Evolutionary conservation across 2,888 invertebrate genomes (phyloP), one percentile per base, ranked within the genome.

Genomic region (Mechanitis mazaeus): DNA sequence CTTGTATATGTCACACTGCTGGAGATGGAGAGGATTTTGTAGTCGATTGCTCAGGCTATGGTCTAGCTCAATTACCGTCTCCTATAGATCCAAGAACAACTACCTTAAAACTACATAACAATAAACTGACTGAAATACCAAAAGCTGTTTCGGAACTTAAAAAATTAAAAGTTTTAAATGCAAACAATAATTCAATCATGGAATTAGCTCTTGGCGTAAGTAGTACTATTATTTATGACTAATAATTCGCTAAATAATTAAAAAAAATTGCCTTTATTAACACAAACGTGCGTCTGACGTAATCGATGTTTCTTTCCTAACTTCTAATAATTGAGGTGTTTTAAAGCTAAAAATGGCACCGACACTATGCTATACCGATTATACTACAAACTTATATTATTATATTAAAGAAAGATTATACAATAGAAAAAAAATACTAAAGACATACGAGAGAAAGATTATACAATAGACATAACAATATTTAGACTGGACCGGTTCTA

Each of bases 11-110:
- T 67, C 81, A 77, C 66, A 72, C 77, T 64, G 87, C 88, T 72
- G 83, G 81, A n/a, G 75, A 74, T 55, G 68, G 78, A 33, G 72
- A 75, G 35, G 72, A 79, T 56, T 85, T 80, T 53, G 75, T 83
- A 2, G 84, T 88, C 4, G 85, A 91, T 75, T 93, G 92, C 75
- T 84, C 90, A 9, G 84, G 88, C 69, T 83, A 81, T 61, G 83
- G 79, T 45, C 76, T 92, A 60, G 85, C 84, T 28, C 84, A 90
- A 71, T 80, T 92, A 58, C 92, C 92, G 38, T 70, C 79, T 12
- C 73, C 80, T 28, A 75, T 90, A 56, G 84, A 85, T 67, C 64
- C 77, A 6, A 82, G 76, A 67, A 85, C 85, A 9, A 86, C 85
- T 2, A 77, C 73, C 54, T 72, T 90, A 33, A 83, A 85, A 68